Evolutionary conservation across 2,113 vertebrate genomes (phyloP).

Genomic region (Felis chaus): DNA sequence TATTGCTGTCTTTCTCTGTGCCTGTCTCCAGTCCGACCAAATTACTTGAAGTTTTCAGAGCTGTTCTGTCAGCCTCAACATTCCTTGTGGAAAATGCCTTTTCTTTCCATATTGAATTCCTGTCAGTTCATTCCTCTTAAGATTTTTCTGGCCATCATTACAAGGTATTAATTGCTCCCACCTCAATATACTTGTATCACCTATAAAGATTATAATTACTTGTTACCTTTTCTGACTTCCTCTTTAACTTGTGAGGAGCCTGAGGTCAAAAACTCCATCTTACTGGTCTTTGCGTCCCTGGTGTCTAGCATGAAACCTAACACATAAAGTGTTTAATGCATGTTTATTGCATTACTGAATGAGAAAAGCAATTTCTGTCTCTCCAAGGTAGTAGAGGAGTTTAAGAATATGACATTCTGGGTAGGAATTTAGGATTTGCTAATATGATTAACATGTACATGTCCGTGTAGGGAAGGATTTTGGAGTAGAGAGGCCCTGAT

Average conservation of each 20-base stretch:
- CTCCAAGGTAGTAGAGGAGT: not conserved
- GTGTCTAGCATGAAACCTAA: not conserved
- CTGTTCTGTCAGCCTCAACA: not conserved
- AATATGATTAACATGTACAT: not conserved
- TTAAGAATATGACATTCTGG: not conserved
- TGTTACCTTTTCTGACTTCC: constrained; percentile 31
- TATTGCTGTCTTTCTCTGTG: not conserved
- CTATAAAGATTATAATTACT: not conserved
- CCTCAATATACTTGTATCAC: not conserved
- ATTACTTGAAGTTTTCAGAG: not conserved
- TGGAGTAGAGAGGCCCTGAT: not conserved
- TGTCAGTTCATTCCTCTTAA: not conserved
- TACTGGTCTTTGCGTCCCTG: not conserved
- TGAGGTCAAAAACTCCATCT: not conserved
- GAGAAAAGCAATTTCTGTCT: not conserved
- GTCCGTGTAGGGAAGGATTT: not conserved
- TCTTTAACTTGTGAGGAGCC: not conserved
- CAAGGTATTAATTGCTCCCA: not conserved
- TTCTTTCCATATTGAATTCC: not conserved
- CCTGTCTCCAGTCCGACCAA: not conserved
- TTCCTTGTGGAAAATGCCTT: not conserved
- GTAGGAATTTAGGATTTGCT: not conserved
- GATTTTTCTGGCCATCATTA: not conserved
- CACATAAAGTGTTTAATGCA: not conserved
- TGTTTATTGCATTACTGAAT: constrained; percentile 1